Percentiles rank a stretch among this genome's conserved stretches.
Conservation (phyloP, 2,113 vertebrate genomes). For the Salvator merianae region DNA sequence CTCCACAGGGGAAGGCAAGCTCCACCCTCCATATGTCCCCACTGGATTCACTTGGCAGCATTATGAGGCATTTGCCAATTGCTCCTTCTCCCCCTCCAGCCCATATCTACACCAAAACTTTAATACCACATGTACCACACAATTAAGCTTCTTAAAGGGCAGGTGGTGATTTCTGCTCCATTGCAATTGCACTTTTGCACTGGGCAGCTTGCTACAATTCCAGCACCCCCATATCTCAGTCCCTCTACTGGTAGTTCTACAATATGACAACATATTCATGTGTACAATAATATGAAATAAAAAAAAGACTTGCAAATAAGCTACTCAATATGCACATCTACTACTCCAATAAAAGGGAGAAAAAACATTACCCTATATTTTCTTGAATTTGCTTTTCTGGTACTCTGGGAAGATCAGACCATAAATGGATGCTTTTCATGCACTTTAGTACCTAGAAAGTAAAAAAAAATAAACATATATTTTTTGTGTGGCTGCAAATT, state of each 20-base stretch:
- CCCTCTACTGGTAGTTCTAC: background rate
- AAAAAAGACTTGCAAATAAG: background rate
- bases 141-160: too few relatives aligned
- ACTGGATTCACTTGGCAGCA: too few relatives aligned
- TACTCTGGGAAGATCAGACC: slow-evolving; percentile 61
- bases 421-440: slow-evolving; percentile 62
- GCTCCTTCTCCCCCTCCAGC: too few relatives aligned
- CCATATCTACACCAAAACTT: too few relatives aligned
- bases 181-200: too few relatives aligned
- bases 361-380: slow-evolving; percentile 48
- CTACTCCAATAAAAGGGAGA: background rate
- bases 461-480: background rate
- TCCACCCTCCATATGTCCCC: too few relatives aligned
- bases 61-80: too few relatives aligned
- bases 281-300: background rate
- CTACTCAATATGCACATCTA: background rate
- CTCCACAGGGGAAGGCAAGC: too few relatives aligned
- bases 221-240: background rate
- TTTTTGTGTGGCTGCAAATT: background rate
- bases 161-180: too few relatives aligned
- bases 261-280: background rate
- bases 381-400: slow-evolving; percentile 25
- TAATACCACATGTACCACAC: too few relatives aligned
- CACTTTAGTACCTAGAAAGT: slow-evolving; percentile 68
- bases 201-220: too few relatives aligned